Base-by-base conservation (phyloP, 2,797 vertebrate genomes). In the Calcarius lapponicus region DNA sequence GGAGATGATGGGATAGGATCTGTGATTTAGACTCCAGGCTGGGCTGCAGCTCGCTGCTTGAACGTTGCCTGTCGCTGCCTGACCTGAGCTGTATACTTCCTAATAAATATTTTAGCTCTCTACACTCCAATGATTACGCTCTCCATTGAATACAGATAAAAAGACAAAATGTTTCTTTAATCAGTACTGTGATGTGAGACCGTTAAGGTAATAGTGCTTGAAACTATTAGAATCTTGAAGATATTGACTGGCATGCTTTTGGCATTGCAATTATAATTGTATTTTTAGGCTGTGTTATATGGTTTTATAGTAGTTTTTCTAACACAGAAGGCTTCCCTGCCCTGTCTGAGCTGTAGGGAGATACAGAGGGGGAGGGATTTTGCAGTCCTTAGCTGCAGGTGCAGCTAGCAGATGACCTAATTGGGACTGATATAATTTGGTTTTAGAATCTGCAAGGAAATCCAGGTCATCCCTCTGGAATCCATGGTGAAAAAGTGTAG, bases 91-190 rank as follows among this genome's bases (percentile, higher is more conserved):
- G 96, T 94, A 73, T 93, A 95, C 97, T 96, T 96, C 90, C 96
- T 97, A 96, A 97, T 98, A 98, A 97, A 98, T 98, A 97, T 96
- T 97, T 98, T 96, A 97, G 96, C 76, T 94, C 85, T 96, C 97
- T 80, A 28, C 79, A 87, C 96, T 97, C 92, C 90, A 56, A 87
- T 95, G 97, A 97, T 98, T 97, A 96, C 2, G 34, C 95, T 97
- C 92, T 95, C 95, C 92, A 96, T 97, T 98, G 97, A 97, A 96
- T 96, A 97, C 95, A 96, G 97, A 97, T 97, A 97, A 98, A 98
- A 97, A 98, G 96, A 97, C 97, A 97, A 98, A 98, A 98, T 97
- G 96, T 97, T 98, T 98, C 96, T 97, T 98, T 98, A 98, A 98
- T 98, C 97, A 97, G 97, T 92, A 94, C 94, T 97, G 96, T 97